Base-by-base conservation (phyloP, 2,797 vertebrate species). In the Sebastes taczanowskii region DNA sequence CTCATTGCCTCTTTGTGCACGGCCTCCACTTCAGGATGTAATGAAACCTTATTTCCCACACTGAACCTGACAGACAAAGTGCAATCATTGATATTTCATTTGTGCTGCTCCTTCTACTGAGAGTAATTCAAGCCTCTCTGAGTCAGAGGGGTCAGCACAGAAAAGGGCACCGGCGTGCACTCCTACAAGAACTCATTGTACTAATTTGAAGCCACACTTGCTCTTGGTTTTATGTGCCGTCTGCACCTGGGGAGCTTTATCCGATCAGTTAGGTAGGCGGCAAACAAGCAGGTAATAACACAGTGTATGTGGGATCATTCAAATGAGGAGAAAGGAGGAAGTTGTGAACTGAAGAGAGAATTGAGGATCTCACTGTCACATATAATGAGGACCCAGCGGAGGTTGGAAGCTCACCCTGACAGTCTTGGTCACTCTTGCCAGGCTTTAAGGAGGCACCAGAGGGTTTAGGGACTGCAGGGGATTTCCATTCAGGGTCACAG, bases 351-450 rank as follows among this genome's bases (percentile, higher is more conserved):
- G 34, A 63, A 71, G 74, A 61, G 70, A n/a, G 78, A 34, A 55
- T 66, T 61, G 61, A 81, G 59, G 80, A 73, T 79, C 86, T 85
- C 58, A 71, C 81, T 79, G 82, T 85, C 89, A 77, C 77, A 34
- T 67, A 75, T 94, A 92, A 93, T 91, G 84, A 91, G 91, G 78
- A 82, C 82, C 84, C 86, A 23, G 18, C 55, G 82, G 86, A 91
- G 69, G 68, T 42, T 61, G 80, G 77, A 85, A 83, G 74, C 82
- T 85, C 79, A 78, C 80, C 79, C 82, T 67, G 78, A 76, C 78
- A 85, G 38, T 27, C 49, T 56, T 56, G 84, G 86, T 76, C 83
- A 82, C 66, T 81, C 58, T 64, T 23, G 70, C 68, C 60, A 53
- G 62, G 68, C 34, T 84, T 82, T 78, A 77, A 85, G 84, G 79